Evolutionary conservation across 2,113 vertebrate species (phyloP).

Genomic region (Cephalopterus ornatus): DNA sequence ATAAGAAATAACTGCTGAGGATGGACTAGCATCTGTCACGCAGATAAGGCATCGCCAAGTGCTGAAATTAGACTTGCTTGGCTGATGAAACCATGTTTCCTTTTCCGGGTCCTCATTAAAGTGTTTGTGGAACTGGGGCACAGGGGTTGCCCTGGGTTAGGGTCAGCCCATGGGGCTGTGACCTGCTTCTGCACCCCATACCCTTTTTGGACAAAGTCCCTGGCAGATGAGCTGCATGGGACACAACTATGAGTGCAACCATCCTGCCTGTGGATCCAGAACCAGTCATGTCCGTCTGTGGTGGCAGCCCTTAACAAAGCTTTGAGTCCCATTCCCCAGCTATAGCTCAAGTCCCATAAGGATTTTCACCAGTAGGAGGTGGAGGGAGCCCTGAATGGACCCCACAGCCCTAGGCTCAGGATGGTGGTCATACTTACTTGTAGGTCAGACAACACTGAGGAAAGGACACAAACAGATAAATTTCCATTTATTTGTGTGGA

Average conservation of each 20-base stretch:
- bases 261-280: accelerated
- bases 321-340: accelerated
- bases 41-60: background rate
- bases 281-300: background rate
- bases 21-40: too few species aligned
- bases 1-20: too few species aligned
- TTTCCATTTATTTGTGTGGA: background rate
- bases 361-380: background rate
- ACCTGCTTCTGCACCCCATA: accelerated
- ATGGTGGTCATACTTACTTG: accelerated
- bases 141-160: background rate
- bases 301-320: background rate
- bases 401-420: accelerated
- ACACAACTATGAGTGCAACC: too few species aligned
- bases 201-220: background rate
- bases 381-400: accelerated
- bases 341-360: background rate
- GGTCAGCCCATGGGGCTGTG: accelerated
- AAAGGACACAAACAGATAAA: background rate
- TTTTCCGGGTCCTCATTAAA: background rate
- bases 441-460: background rate
- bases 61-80: background rate
- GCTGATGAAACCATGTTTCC: background rate
- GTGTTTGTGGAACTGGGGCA: background rate
- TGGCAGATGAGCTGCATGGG: background rate